phyloP scores from a whole-genome alignment of 2,797 vertebrate species.

The Salarias fasciatus region DNA sequence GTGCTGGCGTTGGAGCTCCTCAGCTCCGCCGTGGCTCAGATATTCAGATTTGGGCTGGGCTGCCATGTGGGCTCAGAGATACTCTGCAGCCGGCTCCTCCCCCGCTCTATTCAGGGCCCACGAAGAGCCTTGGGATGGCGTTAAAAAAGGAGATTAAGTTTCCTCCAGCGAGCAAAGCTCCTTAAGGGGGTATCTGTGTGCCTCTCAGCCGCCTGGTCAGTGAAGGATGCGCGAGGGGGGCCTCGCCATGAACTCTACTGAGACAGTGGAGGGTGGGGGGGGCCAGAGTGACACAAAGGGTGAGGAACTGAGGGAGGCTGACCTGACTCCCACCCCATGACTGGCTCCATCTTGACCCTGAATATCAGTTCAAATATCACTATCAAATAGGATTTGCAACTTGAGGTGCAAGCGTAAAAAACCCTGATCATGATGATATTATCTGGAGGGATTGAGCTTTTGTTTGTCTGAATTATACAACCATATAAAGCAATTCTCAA shows the following conservation, averaged over 20 bases:
- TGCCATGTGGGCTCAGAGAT: constrained; percentile 85
- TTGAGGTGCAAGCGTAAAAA: constrained; percentile 26
- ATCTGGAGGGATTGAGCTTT: constrained; percentile 32
- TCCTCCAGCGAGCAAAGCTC: constrained; percentile 86
- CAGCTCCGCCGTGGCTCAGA: constrained; percentile 77
- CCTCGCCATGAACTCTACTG: constrained; percentile 64
- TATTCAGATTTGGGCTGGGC: constrained; percentile 85
- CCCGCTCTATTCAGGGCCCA: constrained; percentile 75
- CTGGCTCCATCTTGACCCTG: constrained; percentile 50
- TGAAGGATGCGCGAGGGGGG: constrained; percentile 73
- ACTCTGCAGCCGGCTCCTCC: constrained; percentile 75
- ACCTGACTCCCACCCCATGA: constrained; percentile 62
- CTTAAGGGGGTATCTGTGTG: constrained; percentile 87
- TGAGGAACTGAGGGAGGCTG: constrained; percentile 35
- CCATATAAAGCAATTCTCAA: constrained; percentile 33
- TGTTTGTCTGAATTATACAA: constrained; percentile 34
- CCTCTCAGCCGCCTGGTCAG: constrained; percentile 85
- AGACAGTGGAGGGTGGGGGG: constrained; percentile 42
- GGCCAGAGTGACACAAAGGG: constrained; percentile 24
- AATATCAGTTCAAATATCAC: constrained; percentile 35
- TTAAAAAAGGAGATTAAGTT: constrained; percentile 88
- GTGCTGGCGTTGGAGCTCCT: constrained; percentile 75
- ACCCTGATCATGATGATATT: constrained; percentile 24
- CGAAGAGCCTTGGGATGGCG: constrained; percentile 81
- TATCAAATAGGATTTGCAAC: constrained; percentile 45